phyloP scores from a whole-genome alignment of 2,888 invertebrate species.

The Eupithecia tripunctaria region DNA sequence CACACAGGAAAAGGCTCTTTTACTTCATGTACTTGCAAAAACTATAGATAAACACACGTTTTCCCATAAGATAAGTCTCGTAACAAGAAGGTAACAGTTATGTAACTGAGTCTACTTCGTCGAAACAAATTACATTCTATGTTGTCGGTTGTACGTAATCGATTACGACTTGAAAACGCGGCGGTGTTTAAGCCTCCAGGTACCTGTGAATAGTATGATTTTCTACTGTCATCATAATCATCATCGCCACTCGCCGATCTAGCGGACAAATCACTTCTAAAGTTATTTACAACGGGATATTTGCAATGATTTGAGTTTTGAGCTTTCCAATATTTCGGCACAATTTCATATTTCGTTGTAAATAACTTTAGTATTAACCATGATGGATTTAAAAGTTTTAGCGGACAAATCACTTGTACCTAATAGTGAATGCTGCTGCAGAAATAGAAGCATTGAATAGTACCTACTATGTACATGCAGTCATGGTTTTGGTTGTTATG shows the following conservation, averaged over 20 bases:
- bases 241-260: not conserved
- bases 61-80: slow-evolving; percentile 45
- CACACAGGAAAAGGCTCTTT: not conserved
- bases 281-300: no score
- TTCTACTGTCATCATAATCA: not conserved
- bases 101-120: slow-evolving; percentile 46
- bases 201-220: not conserved
- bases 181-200: not conserved
- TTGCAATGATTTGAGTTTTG: no score
- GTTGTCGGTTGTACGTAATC: slow-evolving; percentile 42
- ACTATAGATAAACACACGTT: slow-evolving; percentile 25
- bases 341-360: no score
- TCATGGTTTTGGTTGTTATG: no score
- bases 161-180: slow-evolving; percentile 46
- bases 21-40: slow-evolving; percentile 11
- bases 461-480: no score
- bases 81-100: slow-evolving; percentile 47
- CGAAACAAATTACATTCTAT: slow-evolving; percentile 43
- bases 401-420: no score
- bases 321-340: no score
- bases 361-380: no score
- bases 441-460: no score
- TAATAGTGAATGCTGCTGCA: no score
- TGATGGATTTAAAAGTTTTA: no score
- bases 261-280: not conserved